Base-by-base conservation (phyloP, 2,113 vertebrate species). In the Sapajus apella region DNA sequence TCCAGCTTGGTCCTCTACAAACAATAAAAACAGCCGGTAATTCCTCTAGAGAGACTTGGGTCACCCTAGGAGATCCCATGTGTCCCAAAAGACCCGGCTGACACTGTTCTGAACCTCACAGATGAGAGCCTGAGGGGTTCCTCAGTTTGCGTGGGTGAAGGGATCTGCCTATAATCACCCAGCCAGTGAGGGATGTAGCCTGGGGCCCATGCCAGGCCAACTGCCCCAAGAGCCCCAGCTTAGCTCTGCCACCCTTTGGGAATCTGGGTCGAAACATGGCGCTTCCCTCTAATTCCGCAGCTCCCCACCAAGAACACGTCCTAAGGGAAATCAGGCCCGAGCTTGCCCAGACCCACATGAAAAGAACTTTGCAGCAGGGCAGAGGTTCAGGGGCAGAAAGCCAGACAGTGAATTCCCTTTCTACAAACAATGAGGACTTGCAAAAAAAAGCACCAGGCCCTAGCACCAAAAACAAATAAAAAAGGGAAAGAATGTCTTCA, bases 121-220 rank as follows among this genome's bases (percentile, higher is more conserved):
- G 64, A 45, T 9, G 27, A 40, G 27, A 35, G 37, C 76, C 76
- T 79, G 17, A 79, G 30, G 45, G 45, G 30, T 50, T 47, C 23
- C 40, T 37, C 47, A 79, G 72, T 32, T 23, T 6, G 5, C 16
- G 2, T 5, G 10, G 43, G 52, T 27, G 12, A 58, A 70, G 40
- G 8, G 58, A 56, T 12, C 13, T 37, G 21, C 12, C 35, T n/a
- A 2, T 0, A 0, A 61, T 32, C 47, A 68, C 58, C 21, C 12
- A 3, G n/a, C 18, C 23, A 40, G 25, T 0, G 0, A 85, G 50
- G 16, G 32, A 6, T 32, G 45, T 2, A 66, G 93, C 17, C 18
- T 1, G 11, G n/a, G 40, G 32, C 32, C 40, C 83, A 18, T 9
- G 18, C 56, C 27, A 52, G 50, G 56, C 55, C 13, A 1, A 4